phyloP scores from a whole-genome alignment of 2,888 invertebrate species.

The Himalopsyche japonica region DNA sequence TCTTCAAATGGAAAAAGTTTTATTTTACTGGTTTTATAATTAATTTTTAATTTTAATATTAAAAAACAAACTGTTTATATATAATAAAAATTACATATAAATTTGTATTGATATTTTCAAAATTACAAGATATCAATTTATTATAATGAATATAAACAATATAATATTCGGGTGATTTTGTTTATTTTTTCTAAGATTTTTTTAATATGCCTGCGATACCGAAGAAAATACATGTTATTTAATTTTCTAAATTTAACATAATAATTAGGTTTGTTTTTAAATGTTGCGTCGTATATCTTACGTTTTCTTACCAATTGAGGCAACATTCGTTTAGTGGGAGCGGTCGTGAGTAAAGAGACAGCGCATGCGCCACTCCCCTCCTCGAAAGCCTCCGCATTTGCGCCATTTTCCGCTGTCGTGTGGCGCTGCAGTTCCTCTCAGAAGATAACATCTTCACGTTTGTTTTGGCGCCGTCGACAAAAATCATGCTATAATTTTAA shows the following conservation, averaged over 20 bases:
- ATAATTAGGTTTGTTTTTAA: background rate
- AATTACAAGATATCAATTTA: no score
- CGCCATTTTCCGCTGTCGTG: constrained; percentile 38
- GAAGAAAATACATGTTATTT: no score
- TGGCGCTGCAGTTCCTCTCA: background rate
- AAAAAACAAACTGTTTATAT: no score
- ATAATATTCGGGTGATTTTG: no score
- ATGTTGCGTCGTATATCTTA: background rate
- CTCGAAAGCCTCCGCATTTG: constrained; percentile 36
- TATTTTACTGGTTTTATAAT: no score
- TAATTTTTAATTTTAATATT: no score
- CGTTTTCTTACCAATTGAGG: background rate
- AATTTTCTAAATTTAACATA: background rate
- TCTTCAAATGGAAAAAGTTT: no score
- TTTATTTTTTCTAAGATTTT: no score
- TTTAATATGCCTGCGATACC: no score
- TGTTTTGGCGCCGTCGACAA: constrained; percentile 32
- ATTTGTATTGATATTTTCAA: no score
- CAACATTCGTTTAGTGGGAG: constrained; percentile 36
- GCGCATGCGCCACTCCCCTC: constrained; percentile 35
- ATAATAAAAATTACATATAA: no score
- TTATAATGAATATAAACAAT: no score
- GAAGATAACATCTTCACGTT: constrained; percentile 15
- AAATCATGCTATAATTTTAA: background rate
- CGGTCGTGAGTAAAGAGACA: constrained; percentile 25